These are phyloP conservation scores for Stenolophus ochropezus DNA, from an alignment of 2,888 invertebrate genomes.

Conservation along the genomic window DNA sequence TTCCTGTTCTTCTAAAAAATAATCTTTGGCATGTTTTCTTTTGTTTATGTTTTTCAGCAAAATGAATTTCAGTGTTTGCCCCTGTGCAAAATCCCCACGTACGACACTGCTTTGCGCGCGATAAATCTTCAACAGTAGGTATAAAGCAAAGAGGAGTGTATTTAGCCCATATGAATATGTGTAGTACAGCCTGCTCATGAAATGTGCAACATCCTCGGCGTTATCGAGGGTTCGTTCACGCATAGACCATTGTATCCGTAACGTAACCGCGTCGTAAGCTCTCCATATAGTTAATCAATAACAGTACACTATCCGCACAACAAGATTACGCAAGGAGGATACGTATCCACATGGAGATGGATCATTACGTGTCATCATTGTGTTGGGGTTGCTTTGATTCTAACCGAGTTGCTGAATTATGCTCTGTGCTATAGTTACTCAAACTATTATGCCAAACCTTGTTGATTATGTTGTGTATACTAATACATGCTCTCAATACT, in stretches of 20 bases:
- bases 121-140: constrained; percentile 44
- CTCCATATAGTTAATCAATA: constrained; percentile 57
- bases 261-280: constrained; percentile 45
- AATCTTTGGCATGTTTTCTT: no score
- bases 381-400: no score
- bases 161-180: constrained; percentile 52
- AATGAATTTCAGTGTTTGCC: no score
- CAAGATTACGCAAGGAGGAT: constrained; percentile 39
- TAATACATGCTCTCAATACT: no score
- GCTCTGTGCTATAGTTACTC: no score
- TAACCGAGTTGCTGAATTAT: no score
- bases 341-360: not conserved
- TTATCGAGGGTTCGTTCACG: constrained; percentile 41
- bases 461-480: no score
- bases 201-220: constrained; percentile 48
- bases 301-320: constrained; percentile 26
- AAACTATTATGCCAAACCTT: no score
- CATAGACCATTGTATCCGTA: constrained; percentile 53
- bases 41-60: no score
- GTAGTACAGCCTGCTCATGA: constrained; percentile 38
- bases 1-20: no score
- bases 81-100: not conserved
- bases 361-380: not conserved
- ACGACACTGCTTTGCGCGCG: constrained; percentile 4
- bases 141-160: constrained; percentile 49